These are phyloP conservation scores for Ganaspis brasiliensis DNA, from an alignment of 2,888 invertebrate species.

Conservation along the genomic window DNA sequence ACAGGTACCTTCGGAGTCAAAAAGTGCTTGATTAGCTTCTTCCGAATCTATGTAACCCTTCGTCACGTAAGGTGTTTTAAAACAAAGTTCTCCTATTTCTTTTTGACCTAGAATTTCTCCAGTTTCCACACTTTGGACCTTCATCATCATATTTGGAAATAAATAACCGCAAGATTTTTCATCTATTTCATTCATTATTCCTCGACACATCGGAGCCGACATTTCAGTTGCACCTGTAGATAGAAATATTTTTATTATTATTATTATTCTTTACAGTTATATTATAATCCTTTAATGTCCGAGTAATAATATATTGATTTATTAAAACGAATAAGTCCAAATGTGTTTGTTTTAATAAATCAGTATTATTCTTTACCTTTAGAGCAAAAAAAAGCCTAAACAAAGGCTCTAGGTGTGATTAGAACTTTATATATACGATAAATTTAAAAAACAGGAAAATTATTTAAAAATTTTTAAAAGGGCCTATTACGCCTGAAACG, in stretches of 20 bases:
- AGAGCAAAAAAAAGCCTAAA: too few relatives aligned
- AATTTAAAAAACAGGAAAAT: too few relatives aligned
- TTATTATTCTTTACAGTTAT: not conserved
- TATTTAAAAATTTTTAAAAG: too few relatives aligned
- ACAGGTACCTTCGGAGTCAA: conserved; percentile 65
- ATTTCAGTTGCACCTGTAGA: conserved; percentile 54
- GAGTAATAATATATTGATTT: too few relatives aligned
- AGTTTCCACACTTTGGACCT: conserved; percentile 53
- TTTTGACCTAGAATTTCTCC: conserved; percentile 46
- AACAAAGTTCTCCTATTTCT: conserved; percentile 59
- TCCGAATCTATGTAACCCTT: conserved; percentile 57
- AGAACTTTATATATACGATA: too few relatives aligned
- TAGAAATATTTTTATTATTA: too few relatives aligned
- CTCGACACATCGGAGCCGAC: conserved; percentile 44
- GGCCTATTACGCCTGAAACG: too few relatives aligned
- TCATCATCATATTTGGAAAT: conserved; percentile 51
- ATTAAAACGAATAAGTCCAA: too few relatives aligned
- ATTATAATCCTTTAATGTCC: too few relatives aligned
- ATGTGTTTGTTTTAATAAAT: too few relatives aligned
- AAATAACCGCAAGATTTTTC: conserved; percentile 52
- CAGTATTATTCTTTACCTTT: too few relatives aligned
- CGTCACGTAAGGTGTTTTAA: conserved; percentile 57
- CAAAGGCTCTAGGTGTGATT: too few relatives aligned
- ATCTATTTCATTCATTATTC: conserved; percentile 1
- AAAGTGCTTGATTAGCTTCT: conserved; percentile 53